A percentile compares a stretch with the other conserved stretches of the same genome.
phyloP scores from a whole-genome alignment of 2,113 vertebrate species.

The Aramus guarauna region DNA sequence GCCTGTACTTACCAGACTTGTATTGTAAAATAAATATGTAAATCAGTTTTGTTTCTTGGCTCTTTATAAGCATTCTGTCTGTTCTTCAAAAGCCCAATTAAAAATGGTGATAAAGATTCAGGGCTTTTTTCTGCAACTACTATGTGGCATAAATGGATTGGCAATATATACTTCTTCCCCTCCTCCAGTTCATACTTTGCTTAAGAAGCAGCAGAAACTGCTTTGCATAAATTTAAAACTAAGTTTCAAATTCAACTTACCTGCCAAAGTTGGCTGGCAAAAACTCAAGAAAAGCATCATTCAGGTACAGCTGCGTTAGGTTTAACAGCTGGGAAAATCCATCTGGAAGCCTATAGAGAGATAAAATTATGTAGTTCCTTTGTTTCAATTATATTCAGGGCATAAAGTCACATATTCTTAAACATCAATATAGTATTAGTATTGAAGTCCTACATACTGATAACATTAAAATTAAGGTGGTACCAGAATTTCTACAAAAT shows the following conservation, averaged over 20 bases:
- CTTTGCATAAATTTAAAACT: neutral
- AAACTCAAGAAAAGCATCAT: slow-evolving; percentile 98
- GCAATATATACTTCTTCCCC: neutral
- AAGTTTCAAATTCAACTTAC: slow-evolving; percentile 72
- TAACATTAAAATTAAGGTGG: neutral
- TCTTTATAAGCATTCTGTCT: neutral
- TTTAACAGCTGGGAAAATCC: slow-evolving; percentile 98
- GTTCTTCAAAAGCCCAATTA: neutral
- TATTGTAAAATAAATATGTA: neutral
- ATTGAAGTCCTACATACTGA: neutral
- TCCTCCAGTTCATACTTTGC: neutral
- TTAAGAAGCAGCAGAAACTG: neutral
- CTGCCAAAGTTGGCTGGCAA: slow-evolving; percentile 97
- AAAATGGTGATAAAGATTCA: neutral
- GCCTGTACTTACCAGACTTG: neutral
- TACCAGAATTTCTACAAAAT: neutral
- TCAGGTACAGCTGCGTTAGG: slow-evolving; percentile 95
- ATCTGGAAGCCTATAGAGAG: slow-evolving; percentile 86
- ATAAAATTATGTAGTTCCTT: neutral
- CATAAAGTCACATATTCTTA: neutral
- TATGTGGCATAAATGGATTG: neutral
- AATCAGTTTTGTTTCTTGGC: neutral
- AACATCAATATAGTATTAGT: neutral
- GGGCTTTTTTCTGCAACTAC: neutral
- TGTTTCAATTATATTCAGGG: neutral